Conservation (phyloP, 2,113 vertebrate genomes). For the Miniopterus natalensis region DNA sequence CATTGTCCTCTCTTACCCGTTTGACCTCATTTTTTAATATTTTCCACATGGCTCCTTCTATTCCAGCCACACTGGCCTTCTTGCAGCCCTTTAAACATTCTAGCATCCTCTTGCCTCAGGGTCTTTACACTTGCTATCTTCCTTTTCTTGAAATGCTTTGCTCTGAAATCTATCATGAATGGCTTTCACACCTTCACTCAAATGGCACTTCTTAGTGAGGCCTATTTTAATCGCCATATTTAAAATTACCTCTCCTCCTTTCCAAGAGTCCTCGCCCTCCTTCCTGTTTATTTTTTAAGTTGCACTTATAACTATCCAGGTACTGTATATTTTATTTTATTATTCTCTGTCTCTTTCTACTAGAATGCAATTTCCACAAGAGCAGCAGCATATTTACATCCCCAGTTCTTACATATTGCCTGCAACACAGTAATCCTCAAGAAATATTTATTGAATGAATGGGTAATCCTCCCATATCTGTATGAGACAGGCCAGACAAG, state of each 20-base stretch:
- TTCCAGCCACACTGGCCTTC: neutral
- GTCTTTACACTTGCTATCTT: neutral
- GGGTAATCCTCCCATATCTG: neutral
- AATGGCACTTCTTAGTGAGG: neutral
- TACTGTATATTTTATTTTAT: neutral
- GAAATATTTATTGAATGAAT: slow-evolving; percentile 21
- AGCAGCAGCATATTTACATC: neutral
- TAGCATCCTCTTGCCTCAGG: neutral
- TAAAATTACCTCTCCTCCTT: neutral
- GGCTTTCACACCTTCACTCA: neutral
- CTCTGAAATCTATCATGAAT: neutral
- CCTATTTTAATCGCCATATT: neutral
- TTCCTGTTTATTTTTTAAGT: neutral
- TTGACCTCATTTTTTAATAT: neutral
- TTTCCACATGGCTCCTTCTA: neutral
- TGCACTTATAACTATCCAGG: neutral
- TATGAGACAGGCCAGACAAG: neutral
- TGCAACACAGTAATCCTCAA: neutral
- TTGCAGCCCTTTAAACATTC: neutral
- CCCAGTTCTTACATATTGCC: neutral
- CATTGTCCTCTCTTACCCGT: neutral
- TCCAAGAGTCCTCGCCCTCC: neutral
- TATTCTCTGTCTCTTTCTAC: neutral
- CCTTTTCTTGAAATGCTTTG: neutral
- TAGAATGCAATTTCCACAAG: neutral